Evolutionary conservation across 2,797 vertebrate species (phyloP).

Genomic region (Falco novaeseelandiae): DNA sequence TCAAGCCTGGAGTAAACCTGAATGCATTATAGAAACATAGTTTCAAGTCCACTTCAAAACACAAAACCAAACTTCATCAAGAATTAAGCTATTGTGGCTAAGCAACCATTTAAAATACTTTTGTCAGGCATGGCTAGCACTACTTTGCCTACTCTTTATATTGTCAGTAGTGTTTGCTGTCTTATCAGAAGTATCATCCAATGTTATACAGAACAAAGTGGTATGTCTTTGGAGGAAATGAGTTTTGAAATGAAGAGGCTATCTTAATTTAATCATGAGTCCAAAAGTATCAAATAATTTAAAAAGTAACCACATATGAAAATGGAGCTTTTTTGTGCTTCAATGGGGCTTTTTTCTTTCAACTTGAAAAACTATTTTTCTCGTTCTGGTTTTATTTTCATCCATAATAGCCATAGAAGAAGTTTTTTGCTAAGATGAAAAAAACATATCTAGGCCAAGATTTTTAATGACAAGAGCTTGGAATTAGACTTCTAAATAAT

Average conservation of each 20-base stretch:
- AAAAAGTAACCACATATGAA: neutral
- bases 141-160: neutral
- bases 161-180: accelerated
- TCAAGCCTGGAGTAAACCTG: neutral
- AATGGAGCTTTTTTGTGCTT: neutral
- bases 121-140: neutral
- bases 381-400: neutral
- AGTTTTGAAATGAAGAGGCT: neutral
- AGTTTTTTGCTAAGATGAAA: neutral
- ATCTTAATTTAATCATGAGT: neutral
- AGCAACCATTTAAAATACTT: neutral
- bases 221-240: neutral
- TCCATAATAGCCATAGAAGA: neutral
- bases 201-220: neutral
- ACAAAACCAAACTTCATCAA: neutral
- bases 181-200: neutral
- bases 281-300: neutral
- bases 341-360: neutral
- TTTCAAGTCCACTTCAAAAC: neutral
- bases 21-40: neutral
- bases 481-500: neutral
- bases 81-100: neutral
- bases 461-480: neutral
- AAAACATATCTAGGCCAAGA: neutral
- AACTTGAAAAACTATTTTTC: neutral